Evolutionary conservation across 1,140 invertebrate genomes (phyloP).

Genomic region (Aplysia californica): DNA sequence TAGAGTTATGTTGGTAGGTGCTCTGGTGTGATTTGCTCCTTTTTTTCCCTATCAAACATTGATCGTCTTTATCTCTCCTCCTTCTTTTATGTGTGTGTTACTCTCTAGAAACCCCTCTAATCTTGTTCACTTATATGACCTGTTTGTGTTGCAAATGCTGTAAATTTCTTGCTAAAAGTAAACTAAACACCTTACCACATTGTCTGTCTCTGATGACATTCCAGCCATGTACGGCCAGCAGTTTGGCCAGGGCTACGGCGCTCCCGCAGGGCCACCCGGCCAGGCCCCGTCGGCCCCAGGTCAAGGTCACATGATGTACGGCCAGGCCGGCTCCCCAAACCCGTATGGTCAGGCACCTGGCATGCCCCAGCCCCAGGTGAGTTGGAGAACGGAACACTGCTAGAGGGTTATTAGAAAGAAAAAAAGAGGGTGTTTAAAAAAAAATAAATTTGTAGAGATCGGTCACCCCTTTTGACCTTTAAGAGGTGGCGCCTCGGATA

Average conservation of each 20-base stretch:
- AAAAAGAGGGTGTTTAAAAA: too few relatives aligned
- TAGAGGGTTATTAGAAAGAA: too few relatives aligned
- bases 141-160: background rate
- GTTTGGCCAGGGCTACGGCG: constrained; percentile 1
- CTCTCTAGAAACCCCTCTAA: too few relatives aligned
- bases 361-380: constrained; percentile 20
- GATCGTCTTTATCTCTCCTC: background rate
- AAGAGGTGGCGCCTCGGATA: too few relatives aligned
- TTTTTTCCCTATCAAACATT: too few relatives aligned
- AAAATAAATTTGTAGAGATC: too few relatives aligned
- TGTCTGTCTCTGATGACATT: background rate
- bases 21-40: too few relatives aligned
- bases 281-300: background rate
- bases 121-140: background rate
- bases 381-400: too few relatives aligned
- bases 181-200: background rate
- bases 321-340: background rate
- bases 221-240: constrained; percentile 13
- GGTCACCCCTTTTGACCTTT: too few relatives aligned
- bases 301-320: constrained; percentile 13
- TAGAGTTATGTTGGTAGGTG: background rate
- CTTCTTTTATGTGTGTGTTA: background rate
- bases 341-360: constrained; percentile 22
- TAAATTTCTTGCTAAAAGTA: background rate
- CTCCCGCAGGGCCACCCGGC: background rate